Evolutionary conservation across 2,888 invertebrate species (phyloP).

Genomic region (Callinectes sapidus): DNA sequence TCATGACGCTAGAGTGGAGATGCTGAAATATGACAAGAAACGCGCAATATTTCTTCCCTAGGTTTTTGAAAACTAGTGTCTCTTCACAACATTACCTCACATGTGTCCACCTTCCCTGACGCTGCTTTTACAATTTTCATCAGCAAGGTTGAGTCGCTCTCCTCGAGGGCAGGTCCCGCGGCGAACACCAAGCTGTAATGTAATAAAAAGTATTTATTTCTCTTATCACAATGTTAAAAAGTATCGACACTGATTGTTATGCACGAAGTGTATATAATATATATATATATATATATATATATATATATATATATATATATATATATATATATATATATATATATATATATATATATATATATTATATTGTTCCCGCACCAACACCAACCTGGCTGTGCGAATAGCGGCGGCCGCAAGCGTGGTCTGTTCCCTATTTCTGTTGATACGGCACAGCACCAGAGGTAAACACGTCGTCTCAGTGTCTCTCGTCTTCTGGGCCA

Average conservation of each 20-base stretch:
- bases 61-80: background rate
- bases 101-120: conserved; percentile 29
- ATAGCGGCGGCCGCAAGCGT: conserved; percentile 22
- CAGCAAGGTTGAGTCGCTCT: background rate
- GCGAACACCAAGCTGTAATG: conserved; percentile 25
- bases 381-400: conserved; percentile 40
- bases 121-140: conserved; percentile 20
- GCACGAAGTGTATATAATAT: background rate
- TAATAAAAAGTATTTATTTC: background rate
- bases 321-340: no score
- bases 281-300: no score
- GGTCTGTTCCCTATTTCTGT: background rate
- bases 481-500: background rate
- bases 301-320: no score
- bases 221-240: background rate
- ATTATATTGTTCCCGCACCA: no score
- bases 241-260: background rate
- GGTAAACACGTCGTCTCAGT: conserved; percentile 13
- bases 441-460: conserved; percentile 23
- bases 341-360: no score
- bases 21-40: background rate
- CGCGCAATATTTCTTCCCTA: no score
- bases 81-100: conserved; percentile 16
- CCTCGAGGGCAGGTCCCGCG: conserved; percentile 33
- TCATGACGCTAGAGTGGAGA: background rate